A percentile compares a stretch with the other conserved stretches of the same genome.
These are phyloP conservation scores for Gallinago solitaria DNA, from an alignment of 2,797 vertebrate species.

Conservation along the genomic window DNA sequence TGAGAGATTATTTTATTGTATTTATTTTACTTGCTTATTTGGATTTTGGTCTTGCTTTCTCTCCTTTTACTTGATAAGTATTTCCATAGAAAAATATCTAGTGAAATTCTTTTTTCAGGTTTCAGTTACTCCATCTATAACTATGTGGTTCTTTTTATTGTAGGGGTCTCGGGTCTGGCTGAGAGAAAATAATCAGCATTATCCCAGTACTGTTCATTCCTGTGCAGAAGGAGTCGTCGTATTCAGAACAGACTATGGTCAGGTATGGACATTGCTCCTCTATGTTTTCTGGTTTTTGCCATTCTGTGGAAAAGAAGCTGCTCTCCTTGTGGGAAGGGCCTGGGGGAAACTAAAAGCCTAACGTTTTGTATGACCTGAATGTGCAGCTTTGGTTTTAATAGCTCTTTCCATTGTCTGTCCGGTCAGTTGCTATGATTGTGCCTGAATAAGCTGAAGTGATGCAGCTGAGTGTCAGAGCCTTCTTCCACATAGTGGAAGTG, in stretches of 20 bases:
- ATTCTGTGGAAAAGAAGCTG: neutral
- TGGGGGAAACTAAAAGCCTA: neutral
- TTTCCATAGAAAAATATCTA: neutral
- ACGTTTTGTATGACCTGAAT: neutral
- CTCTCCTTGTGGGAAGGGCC: neutral
- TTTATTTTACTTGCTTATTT: neutral
- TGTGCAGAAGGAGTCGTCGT: conserved; percentile 89
- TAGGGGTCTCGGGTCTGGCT: conserved; percentile 96
- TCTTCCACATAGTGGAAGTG: neutral
- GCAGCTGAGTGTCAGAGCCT: neutral
- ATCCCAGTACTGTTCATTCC: conserved; percentile 91
- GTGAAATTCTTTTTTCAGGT: neutral
- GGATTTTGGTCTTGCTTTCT: neutral
- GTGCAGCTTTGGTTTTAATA: neutral
- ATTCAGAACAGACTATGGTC: conserved; percentile 91
- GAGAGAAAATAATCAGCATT: conserved; percentile 90
- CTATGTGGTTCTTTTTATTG: conserved; percentile 6
- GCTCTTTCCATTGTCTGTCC: neutral
- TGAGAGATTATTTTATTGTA: neutral
- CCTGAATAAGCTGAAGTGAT: neutral
- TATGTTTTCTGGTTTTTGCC: neutral
- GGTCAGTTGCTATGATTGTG: neutral
- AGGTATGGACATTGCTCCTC: conserved; percentile 78
- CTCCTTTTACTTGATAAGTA: neutral
- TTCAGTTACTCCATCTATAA: neutral